Conservation (phyloP, 64 coral and sea anemone species). For the Orbicella faveolata region DNA sequence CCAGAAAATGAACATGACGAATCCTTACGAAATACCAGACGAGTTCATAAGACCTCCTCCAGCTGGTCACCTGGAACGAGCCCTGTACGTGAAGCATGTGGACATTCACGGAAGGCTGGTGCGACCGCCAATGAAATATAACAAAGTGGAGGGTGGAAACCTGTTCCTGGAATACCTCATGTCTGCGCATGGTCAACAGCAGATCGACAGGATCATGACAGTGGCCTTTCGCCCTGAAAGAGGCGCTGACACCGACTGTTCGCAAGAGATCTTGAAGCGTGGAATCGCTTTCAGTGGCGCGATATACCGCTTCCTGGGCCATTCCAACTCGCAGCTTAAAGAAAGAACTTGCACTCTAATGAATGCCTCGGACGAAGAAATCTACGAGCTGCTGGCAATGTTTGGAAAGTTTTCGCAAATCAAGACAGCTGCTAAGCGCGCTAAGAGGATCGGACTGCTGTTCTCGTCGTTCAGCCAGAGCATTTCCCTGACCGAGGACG, state of each 20-base stretch:
- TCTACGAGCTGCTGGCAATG: constrained; percentile 63
- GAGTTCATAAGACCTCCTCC: constrained; percentile 59
- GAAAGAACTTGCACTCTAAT: constrained; percentile 79
- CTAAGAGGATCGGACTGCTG: constrained; percentile 82
- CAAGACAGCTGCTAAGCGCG: constrained; percentile 63
- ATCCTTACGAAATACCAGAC: constrained; percentile 54
- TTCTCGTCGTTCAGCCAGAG: constrained; percentile 80
- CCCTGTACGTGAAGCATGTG: constrained; percentile 73
- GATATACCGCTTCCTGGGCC: constrained; percentile 73
- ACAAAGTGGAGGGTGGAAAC: constrained; percentile 58
- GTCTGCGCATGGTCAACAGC: constrained; percentile 45
- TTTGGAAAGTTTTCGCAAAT: constrained; percentile 87
- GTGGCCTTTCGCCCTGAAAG: constrained; percentile 50
- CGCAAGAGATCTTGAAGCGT: constrained; percentile 60
- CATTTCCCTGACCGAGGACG: constrained; percentile 42
- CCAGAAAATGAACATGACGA: neutral
- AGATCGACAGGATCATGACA: constrained; percentile 74
- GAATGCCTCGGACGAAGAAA: constrained; percentile 61
- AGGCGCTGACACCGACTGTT: neutral
- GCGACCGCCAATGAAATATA: constrained; percentile 46
- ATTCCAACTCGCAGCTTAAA: constrained; percentile 89
- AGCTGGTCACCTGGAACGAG: constrained; percentile 25
- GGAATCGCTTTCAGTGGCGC: constrained; percentile 67
- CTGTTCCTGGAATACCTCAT: constrained; percentile 76
- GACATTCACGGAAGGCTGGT: constrained; percentile 61